Conservation (phyloP, 2,113 vertebrate genomes). For the Muntiacus muntjak region DNA sequence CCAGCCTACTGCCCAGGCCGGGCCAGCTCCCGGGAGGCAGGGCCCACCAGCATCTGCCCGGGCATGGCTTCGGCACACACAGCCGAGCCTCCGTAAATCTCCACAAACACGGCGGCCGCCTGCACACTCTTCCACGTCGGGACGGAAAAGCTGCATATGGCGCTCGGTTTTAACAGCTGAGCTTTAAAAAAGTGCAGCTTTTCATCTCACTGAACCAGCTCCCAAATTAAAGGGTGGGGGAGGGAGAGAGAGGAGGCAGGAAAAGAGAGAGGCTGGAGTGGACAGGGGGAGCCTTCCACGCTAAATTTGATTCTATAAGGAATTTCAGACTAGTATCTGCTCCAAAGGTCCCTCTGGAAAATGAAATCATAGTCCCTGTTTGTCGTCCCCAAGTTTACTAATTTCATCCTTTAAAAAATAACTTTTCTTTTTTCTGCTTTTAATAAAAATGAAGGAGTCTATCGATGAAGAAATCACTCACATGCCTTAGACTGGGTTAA, state of each 20-base stretch:
- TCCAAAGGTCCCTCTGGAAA: conserved; percentile 62
- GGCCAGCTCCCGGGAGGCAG: conserved; percentile 65
- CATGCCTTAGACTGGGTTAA: neutral
- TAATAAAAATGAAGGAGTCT: neutral
- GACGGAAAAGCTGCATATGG: conserved; percentile 84
- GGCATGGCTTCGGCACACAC: conserved; percentile 81
- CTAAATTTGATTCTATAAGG: conserved; percentile 60
- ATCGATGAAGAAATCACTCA: neutral
- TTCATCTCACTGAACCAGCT: conserved; percentile 79
- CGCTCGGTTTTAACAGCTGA: conserved; percentile 81
- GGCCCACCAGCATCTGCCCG: conserved; percentile 77
- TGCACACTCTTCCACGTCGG: conserved; percentile 78
- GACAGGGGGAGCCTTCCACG: neutral
- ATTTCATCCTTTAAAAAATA: neutral
- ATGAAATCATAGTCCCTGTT: conserved; percentile 31
- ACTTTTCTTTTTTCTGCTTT: neutral
- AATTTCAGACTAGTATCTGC: conserved; percentile 58
- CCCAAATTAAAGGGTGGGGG: conserved; percentile 68
- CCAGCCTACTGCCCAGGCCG: conserved; percentile 74
- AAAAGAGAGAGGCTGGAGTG: neutral
- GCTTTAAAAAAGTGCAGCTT: conserved; percentile 80
- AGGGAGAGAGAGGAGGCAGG: neutral
- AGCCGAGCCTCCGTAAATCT: conserved; percentile 81
- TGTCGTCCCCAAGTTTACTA: conserved; percentile 33
- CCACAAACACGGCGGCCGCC: conserved; percentile 80